phyloP scores from a whole-genome alignment of 2,113 vertebrate genomes.

The Hippoglossus stenolepis region DNA sequence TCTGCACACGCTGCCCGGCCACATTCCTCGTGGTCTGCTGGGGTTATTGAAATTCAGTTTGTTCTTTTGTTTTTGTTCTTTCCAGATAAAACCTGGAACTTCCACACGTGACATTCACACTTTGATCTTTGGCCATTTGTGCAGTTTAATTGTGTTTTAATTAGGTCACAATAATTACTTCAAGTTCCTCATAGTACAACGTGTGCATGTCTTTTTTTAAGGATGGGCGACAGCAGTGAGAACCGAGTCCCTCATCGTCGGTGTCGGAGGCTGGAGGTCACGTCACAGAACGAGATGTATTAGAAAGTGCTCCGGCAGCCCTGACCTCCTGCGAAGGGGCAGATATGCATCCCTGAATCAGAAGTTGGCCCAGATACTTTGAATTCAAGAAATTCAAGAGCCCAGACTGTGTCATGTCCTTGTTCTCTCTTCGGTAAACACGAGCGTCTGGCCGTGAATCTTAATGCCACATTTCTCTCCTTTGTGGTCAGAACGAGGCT shows the following conservation, averaged over 20 bases:
- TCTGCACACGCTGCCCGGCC: slow-evolving; percentile 63
- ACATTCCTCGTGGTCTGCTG: slow-evolving; percentile 77
- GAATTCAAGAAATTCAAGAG: slow-evolving; percentile 56
- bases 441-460: slow-evolving; percentile 36
- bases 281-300: slow-evolving; percentile 34
- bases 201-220: neutral
- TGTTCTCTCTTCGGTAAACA: slow-evolving; percentile 58
- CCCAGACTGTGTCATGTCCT: slow-evolving; percentile 60
- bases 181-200: neutral
- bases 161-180: neutral
- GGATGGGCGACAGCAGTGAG: no score
- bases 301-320: slow-evolving; percentile 44
- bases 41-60: slow-evolving; percentile 67
- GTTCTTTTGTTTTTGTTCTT: slow-evolving; percentile 34
- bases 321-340: slow-evolving; percentile 40
- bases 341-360: slow-evolving; percentile 54
- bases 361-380: slow-evolving; percentile 51
- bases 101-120: slow-evolving; percentile 34
- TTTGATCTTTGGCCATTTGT: slow-evolving; percentile 4
- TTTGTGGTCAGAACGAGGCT: slow-evolving; percentile 32
- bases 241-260: neutral
- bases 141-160: slow-evolving; percentile 8
- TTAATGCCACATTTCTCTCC: slow-evolving; percentile 41
- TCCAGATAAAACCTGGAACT: slow-evolving; percentile 45
- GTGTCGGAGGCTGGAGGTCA: slow-evolving; percentile 26